These are phyloP conservation scores for Phyllotreta cruciferae DNA, from an alignment of 2,888 invertebrate genomes.

Conservation along the genomic window DNA sequence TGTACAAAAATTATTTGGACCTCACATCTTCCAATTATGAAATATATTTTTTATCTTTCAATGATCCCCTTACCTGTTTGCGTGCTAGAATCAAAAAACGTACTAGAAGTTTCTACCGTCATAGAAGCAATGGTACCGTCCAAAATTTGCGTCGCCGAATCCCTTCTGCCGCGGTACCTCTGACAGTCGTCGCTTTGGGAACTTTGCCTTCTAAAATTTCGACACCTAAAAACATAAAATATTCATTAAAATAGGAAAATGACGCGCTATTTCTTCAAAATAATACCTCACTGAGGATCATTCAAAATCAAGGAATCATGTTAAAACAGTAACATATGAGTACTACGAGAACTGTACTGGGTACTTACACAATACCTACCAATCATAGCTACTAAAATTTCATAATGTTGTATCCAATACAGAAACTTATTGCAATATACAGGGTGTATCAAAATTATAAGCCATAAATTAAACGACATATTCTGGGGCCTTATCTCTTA, in stretches of 20 bases:
- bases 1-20: neutral
- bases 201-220: conserved; percentile 79
- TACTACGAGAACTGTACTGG: too few species aligned
- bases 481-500: too few species aligned
- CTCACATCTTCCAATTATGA: conserved; percentile 20
- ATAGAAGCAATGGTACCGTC: conserved; percentile 91
- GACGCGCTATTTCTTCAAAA: too few species aligned
- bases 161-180: conserved; percentile 73
- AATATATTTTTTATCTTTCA: conserved; percentile 33
- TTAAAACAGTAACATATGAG: too few species aligned
- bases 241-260: conserved; percentile 1
- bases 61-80: conserved; percentile 79
- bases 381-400: too few species aligned
- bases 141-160: conserved; percentile 88
- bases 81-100: conserved; percentile 91
- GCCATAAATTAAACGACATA: too few species aligned
- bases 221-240: conserved; percentile 64
- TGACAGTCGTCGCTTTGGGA: conserved; percentile 77
- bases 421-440: too few species aligned
- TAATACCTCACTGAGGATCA: too few species aligned
- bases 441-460: too few species aligned
- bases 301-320: too few species aligned
- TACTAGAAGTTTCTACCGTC: conserved; percentile 92
- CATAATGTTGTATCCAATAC: too few species aligned
- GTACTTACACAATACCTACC: too few species aligned